These are phyloP conservation scores for Passer montanus DNA, from an alignment of 2,113 vertebrate species.

Conservation along the genomic window DNA sequence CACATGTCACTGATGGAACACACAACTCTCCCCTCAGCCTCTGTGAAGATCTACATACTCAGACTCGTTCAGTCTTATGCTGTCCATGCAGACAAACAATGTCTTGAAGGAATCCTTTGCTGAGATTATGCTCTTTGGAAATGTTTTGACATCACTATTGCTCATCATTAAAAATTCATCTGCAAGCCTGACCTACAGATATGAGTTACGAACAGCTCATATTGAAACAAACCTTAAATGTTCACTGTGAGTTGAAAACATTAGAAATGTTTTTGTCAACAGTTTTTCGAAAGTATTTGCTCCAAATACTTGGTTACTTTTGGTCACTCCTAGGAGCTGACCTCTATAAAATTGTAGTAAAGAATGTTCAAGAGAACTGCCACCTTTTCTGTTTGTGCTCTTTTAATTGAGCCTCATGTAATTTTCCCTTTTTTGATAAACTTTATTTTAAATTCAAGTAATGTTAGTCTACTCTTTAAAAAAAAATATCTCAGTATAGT, in stretches of 20 bases:
- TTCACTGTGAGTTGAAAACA: background rate
- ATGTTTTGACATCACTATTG: background rate
- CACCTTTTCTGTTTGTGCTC: background rate
- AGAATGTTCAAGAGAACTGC: background rate
- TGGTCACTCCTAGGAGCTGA: background rate
- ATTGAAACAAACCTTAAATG: background rate
- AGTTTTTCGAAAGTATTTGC: background rate
- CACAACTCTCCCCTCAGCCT: slow-evolving; percentile 38
- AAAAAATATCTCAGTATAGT: background rate
- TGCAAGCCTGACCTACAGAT: background rate
- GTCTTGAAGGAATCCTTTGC: slow-evolving; percentile 3
- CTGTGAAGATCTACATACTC: slow-evolving; percentile 35
- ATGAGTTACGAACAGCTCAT: background rate
- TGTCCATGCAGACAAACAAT: slow-evolving; percentile 47
- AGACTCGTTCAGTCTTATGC: slow-evolving; percentile 7
- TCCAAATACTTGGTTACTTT: background rate
- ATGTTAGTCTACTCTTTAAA: background rate
- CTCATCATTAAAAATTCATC: background rate
- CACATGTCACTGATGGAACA: slow-evolving; percentile 68
- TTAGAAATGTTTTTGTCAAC: background rate
- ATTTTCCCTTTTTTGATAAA: background rate
- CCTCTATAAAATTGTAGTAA: background rate
- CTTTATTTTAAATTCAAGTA: background rate
- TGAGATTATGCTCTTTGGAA: background rate
- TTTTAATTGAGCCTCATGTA: background rate